Conservation (phyloP, 2,113 vertebrate genomes). For the Alaudala cheleensis region DNA sequence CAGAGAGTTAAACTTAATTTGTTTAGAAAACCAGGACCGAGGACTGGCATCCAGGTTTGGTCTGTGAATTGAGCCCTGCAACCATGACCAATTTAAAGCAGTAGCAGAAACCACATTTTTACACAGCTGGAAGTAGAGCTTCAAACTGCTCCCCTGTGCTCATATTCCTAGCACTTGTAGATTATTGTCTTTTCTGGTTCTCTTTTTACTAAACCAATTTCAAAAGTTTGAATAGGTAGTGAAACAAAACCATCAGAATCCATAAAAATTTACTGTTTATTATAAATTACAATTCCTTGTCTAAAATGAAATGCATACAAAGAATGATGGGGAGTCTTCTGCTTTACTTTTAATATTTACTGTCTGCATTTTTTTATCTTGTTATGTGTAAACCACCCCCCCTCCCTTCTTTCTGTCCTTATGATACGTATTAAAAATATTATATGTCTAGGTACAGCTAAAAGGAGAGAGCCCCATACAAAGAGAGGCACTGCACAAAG, state of each 20-base stretch:
- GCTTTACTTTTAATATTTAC: not conserved
- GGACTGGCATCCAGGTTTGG: not conserved
- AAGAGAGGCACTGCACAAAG: not conserved
- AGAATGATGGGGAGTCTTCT: not conserved
- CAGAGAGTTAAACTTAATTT: not conserved
- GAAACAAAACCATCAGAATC: conserved; percentile 1
- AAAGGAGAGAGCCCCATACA: not conserved
- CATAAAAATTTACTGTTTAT: conserved; percentile 15
- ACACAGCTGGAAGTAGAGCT: not conserved
- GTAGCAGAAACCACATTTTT: not conserved
- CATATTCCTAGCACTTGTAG: not conserved
- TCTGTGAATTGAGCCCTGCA: not conserved
- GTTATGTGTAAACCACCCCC: not conserved
- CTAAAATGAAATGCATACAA: not conserved
- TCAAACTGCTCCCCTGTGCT: not conserved
- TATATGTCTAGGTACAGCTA: not conserved
- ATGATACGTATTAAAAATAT: not conserved
- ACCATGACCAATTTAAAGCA: not conserved
- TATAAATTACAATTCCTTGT: not conserved
- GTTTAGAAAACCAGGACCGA: not conserved
- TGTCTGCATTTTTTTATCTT: not conserved
- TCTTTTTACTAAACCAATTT: not conserved
- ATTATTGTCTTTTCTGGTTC: not conserved
- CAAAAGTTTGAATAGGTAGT: not conserved
- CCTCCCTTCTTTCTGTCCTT: not conserved